Conservation (phyloP, 2,888 invertebrate species). For the Sarcophaga rosellei region DNA sequence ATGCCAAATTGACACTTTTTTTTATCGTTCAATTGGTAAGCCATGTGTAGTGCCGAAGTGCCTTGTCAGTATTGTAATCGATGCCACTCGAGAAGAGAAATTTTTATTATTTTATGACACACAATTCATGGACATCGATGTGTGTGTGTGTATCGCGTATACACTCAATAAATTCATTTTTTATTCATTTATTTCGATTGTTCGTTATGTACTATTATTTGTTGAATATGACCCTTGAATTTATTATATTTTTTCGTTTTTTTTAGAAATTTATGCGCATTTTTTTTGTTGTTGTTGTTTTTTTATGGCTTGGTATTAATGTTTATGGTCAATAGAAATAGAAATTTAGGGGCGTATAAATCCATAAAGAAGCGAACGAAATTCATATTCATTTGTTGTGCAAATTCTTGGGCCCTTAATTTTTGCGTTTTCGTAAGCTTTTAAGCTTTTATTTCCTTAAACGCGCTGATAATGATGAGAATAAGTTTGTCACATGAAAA, state of each 20-base stretch:
- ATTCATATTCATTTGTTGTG: conserved; percentile 80
- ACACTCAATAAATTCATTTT: too few relatives aligned
- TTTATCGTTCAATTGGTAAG: background rate
- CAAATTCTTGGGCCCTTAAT: conserved; percentile 73
- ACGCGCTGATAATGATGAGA: conserved; percentile 38
- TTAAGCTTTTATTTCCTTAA: background rate
- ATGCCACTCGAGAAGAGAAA: conserved; percentile 48
- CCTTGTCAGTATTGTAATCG: conserved; percentile 36
- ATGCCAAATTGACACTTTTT: background rate
- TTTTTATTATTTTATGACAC: conserved; percentile 47
- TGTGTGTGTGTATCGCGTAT: too few relatives aligned
- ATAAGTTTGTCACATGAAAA: conserved; percentile 2
- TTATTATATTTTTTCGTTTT: conserved; percentile 34
- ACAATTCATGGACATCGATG: background rate
- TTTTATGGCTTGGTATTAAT: conserved; percentile 16
- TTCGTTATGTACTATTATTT: conserved; percentile 2
- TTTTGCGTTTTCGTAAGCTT: background rate
- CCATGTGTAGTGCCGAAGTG: background rate
- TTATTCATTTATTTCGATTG: background rate
- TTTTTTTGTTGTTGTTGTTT: conserved; percentile 45
- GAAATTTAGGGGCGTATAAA: conserved; percentile 23
- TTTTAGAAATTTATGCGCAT: conserved; percentile 56
- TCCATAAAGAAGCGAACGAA: conserved; percentile 60
- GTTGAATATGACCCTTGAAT: conserved; percentile 58
- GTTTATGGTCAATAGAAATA: conserved; percentile 39